Evolutionary conservation across 2,888 invertebrate genomes (phyloP).

Genomic region (Mesorhabditis belari): DNA sequence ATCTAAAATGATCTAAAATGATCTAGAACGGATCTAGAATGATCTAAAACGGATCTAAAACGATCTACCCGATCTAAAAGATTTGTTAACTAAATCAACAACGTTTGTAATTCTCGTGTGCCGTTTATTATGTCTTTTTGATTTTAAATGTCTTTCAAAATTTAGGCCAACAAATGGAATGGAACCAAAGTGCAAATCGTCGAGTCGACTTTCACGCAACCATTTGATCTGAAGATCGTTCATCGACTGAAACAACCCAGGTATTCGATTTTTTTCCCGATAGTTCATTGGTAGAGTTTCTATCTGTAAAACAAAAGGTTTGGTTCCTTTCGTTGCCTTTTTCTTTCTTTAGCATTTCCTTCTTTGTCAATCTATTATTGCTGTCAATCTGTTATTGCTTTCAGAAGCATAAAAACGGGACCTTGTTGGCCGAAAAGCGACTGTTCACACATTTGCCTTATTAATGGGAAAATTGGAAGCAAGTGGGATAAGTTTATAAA

Average conservation of each 20-base stretch:
- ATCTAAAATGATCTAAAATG: too few species aligned
- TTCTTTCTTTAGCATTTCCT: too few species aligned
- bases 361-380: too few species aligned
- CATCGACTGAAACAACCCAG: constrained; percentile 60
- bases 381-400: too few species aligned
- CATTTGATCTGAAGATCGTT: constrained; percentile 79
- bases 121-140: not conserved
- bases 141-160: not conserved
- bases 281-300: not conserved
- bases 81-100: not conserved
- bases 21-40: too few species aligned
- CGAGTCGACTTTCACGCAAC: constrained; percentile 76
- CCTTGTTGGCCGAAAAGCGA: constrained; percentile 60
- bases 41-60: too few species aligned
- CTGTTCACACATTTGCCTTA: constrained; percentile 76
- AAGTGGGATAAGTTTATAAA: too few species aligned
- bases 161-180: constrained; percentile 73
- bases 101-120: not conserved
- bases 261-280: not conserved
- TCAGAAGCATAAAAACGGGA: constrained; percentile 54
- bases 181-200: constrained; percentile 68
- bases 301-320: too few species aligned
- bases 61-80: too few species aligned
- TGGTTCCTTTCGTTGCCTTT: too few species aligned
- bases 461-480: constrained; percentile 65